Base-by-base conservation (phyloP, 2,113 vertebrate species). In the Pseudolaguvia tuberculata region DNA sequence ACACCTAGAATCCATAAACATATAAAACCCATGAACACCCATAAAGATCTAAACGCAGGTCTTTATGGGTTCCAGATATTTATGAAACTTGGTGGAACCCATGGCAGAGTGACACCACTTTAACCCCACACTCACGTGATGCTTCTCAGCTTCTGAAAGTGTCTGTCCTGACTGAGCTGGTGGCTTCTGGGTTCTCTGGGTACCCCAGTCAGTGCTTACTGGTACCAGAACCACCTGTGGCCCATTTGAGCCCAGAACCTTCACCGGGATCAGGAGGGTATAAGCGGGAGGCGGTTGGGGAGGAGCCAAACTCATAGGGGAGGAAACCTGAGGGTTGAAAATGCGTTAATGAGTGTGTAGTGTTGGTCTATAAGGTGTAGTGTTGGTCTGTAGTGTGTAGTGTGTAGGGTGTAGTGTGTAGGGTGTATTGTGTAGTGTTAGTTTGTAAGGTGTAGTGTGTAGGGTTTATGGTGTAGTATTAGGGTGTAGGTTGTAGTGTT, bases 161-260 rank as follows among this genome's bases (percentile, higher is more conserved):
- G 8, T 14, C 20, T 23, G 63, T 45, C 51, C n/a, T n/a, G n/a
- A n/a, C n/a, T n/a, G n/a, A n/a, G n/a, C n/a, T n/a, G n/a, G n/a
- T n/a, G n/a, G n/a, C n/a, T n/a, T n/a, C n/a, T n/a, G n/a, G n/a
- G n/a, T n/a, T n/a, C n/a, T n/a, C n/a, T n/a, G n/a, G n/a, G n/a
- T n/a, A n/a, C n/a, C 66, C 27, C 35, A 63, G 14, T 77, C 31
- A 12, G 25, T 9, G 1, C 3, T 58, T 47, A 77, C 9, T 35
- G 80, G 80, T 10, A 82, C 35, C 23, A 79, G 66, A 48, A 74
- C 59, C 45, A 47, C 3, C 13, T 77, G 77, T 50, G 70, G 74
- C 12, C 74, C 65, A 42, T 53, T 67, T 1, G 27, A 29, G 17
- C 70, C 67, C 47, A 67, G 20, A 69, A 77, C 71, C 0, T 35